Base-by-base conservation (phyloP, 2,797 vertebrate species). In the Pseudochaenichthys georgianus region DNA sequence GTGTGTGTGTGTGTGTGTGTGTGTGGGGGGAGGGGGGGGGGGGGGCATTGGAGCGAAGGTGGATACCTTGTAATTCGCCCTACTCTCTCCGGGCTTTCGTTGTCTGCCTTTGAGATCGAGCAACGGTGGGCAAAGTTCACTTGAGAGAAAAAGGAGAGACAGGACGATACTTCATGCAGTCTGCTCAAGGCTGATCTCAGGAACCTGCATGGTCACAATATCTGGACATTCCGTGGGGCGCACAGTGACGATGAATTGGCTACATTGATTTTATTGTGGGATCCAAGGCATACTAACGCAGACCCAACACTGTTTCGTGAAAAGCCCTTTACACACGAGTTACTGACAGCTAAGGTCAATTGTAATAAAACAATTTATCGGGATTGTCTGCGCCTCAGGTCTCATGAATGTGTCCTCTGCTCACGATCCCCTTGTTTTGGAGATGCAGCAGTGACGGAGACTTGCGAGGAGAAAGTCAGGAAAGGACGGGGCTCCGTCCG, bases 61-160 rank as follows among this genome's bases (percentile, higher is more conserved):
- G 85, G 77, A 79, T 63, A 80, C 75, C 79, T 81, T 87, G 83
- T 83, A 90, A 92, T 91, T 85, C 91, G 78, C 78, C 48, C n/a
- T 34, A 72, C 75, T 87, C 74, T 86, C 72, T 69, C 52, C 48
- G 80, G 78, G 81, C 50, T 78, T 73, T 80, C 46, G 31, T 77
- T 59, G 64, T 82, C 64, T 90, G 62, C 57, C 54, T 11, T 78
- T 70, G 61, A 19, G 28, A 78, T 58, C 41, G 23, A 70, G 64
- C 71, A 60, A 76, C 67, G n/a, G 57, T 62, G 77, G 70, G 68
- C 78, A 92, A 94, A 94, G 88, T 93, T 93, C 83, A 82, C 67
- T 86, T 78, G 54, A 74, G 67, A 72, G 45, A 31, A 42, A 10
- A 64, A 64, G 21, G 48, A 46, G 48, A 61, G 38, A 78, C 43